These are phyloP conservation scores for Hystrix cristata DNA, from an alignment of 2,113 vertebrate species.

Conservation along the genomic window DNA sequence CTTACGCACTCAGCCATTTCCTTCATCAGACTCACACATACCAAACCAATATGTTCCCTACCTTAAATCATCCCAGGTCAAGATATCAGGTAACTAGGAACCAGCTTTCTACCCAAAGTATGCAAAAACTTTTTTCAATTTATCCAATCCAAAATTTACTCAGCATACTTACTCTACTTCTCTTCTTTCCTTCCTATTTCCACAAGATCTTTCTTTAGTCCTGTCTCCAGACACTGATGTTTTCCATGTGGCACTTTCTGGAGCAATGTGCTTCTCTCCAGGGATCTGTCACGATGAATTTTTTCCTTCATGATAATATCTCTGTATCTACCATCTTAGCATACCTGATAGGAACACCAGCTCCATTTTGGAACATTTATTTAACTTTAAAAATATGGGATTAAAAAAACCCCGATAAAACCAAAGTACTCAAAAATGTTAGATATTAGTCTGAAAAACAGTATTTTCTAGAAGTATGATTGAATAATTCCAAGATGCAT, in stretches of 20 bases:
- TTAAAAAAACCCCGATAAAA: not conserved
- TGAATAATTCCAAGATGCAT: not conserved
- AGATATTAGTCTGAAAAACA: not conserved
- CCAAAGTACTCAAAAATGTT: not conserved
- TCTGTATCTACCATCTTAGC: not conserved
- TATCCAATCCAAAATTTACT: not conserved
- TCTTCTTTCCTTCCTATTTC: not conserved
- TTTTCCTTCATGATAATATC: not conserved
- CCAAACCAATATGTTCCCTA: not conserved
- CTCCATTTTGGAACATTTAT: not conserved
- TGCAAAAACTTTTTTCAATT: not conserved
- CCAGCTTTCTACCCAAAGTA: not conserved
- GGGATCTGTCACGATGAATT: not conserved
- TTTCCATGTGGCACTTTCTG: not conserved
- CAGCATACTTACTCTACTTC: not conserved
- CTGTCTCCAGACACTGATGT: not conserved
- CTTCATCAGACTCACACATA: not conserved
- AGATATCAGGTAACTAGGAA: not conserved
- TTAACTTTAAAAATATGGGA: not conserved
- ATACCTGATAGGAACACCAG: not conserved
- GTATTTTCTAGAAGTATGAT: not conserved
- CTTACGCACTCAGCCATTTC: not conserved
- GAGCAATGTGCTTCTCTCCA: not conserved
- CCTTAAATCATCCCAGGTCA: not conserved
- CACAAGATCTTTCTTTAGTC: not conserved